A percentile compares a stretch with the other conserved stretches of the same genome.
Evolutionary conservation across 2,113 vertebrate species (phyloP).

Genomic region (Casuarius casuarius): DNA sequence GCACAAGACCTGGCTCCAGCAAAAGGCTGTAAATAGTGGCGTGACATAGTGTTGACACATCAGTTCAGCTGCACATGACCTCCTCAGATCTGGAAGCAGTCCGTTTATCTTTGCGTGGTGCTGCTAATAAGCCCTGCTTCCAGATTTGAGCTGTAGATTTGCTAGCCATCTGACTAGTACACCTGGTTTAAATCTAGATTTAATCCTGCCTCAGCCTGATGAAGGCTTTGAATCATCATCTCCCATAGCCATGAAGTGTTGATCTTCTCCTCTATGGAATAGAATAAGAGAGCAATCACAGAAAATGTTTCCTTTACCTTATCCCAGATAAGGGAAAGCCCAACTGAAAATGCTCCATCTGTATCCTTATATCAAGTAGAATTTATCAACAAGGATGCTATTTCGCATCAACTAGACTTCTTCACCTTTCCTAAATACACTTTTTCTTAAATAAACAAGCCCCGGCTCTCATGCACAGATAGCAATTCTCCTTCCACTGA

Average conservation of each 20-base stretch:
- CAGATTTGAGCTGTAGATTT: not conserved
- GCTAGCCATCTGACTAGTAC: not conserved
- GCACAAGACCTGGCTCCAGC: not conserved
- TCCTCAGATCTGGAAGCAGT: not conserved
- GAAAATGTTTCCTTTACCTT: not conserved
- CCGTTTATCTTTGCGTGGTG: not conserved
- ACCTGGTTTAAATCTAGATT: not conserved
- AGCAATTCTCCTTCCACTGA: not conserved
- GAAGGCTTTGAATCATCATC: not conserved
- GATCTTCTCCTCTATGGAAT: not conserved
- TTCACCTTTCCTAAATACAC: not conserved
- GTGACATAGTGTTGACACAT: not conserved
- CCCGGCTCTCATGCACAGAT: not conserved
- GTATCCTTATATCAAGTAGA: not conserved
- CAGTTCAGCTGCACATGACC: rapidly evolving
- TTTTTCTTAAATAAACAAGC: not conserved
- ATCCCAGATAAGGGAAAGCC: not conserved
- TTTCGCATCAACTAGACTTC: not conserved
- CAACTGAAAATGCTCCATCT: not conserved
- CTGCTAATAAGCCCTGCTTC: not conserved
- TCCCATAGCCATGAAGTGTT: not conserved
- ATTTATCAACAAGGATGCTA: not conserved
- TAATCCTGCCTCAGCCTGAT: not conserved
- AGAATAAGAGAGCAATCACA: not conserved
- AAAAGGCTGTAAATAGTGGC: not conserved